Conservation (phyloP, 2,888 invertebrate species). For the Horisme vitalbata region DNA sequence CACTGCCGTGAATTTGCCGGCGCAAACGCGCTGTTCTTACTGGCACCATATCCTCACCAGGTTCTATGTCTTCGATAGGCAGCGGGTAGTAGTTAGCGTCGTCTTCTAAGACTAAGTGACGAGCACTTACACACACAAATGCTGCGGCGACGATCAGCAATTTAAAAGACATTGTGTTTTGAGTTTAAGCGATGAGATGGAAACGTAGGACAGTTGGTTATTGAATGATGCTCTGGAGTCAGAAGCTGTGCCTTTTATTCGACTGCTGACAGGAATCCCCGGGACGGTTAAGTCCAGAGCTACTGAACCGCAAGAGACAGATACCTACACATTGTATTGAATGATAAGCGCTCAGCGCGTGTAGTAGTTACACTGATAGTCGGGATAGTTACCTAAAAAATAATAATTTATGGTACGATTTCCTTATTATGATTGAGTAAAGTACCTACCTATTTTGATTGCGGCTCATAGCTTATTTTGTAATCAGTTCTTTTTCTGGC, state of each 20-base stretch:
- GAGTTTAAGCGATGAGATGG: background rate
- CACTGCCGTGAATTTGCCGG: constrained; percentile 37
- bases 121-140: constrained; percentile 5
- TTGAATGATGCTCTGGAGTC: constrained; percentile 10
- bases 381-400: background rate
- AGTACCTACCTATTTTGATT: background rate
- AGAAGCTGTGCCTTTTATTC: constrained; percentile 11
- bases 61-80: constrained; percentile 3
- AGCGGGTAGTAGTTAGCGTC: constrained; percentile 6
- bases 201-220: background rate
- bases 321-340: no score
- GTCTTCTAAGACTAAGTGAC: constrained; percentile 12
- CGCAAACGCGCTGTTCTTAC: constrained; percentile 25
- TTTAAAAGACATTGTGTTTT: background rate
- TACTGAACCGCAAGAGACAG: background rate
- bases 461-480: background rate
- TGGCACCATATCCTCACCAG: constrained; percentile 1
- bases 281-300: constrained; percentile 12
- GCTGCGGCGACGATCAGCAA: constrained; percentile 8
- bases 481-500: background rate
- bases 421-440: background rate
- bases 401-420: background rate
- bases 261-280: constrained; percentile 18
- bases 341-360: no score
- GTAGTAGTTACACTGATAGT: no score